phyloP scores from a whole-genome alignment of 2,888 invertebrate genomes.

The Thera britannica region DNA sequence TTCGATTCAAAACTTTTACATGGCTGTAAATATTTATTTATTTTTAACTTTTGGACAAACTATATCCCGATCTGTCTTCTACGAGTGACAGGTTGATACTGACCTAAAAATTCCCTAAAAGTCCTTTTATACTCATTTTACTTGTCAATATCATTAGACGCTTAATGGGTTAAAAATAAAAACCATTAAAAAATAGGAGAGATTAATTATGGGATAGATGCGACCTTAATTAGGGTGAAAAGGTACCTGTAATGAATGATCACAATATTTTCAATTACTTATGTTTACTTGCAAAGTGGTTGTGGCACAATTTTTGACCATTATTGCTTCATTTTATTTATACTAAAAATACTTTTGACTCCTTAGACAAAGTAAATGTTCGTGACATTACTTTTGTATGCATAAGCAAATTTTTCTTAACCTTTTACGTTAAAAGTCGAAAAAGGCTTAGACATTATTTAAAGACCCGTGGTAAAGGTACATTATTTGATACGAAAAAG shows the following conservation, averaged over 20 bases:
- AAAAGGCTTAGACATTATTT: no score
- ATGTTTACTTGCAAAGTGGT: constrained; percentile 1
- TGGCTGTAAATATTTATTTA: no score
- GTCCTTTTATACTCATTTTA: constrained; percentile 28
- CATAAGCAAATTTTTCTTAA: no score
- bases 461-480: no score
- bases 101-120: constrained; percentile 29
- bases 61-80: constrained; percentile 1
- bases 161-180: constrained; percentile 18
- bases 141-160: constrained; percentile 15
- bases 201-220: constrained; percentile 17
- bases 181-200: constrained; percentile 9
- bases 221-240: constrained; percentile 5
- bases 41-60: not conserved
- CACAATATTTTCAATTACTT: not conserved
- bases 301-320: not conserved
- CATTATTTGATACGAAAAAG: no score
- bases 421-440: no score
- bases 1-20: no score
- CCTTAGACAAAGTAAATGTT: no score
- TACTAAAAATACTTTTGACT: no score
- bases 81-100: constrained; percentile 34
- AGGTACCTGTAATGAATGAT: constrained; percentile 12
- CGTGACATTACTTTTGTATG: no score
- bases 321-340: not conserved